Evolutionary conservation across 2,113 vertebrate genomes (phyloP).

Genomic region (Sylvilagus bachmani): DNA sequence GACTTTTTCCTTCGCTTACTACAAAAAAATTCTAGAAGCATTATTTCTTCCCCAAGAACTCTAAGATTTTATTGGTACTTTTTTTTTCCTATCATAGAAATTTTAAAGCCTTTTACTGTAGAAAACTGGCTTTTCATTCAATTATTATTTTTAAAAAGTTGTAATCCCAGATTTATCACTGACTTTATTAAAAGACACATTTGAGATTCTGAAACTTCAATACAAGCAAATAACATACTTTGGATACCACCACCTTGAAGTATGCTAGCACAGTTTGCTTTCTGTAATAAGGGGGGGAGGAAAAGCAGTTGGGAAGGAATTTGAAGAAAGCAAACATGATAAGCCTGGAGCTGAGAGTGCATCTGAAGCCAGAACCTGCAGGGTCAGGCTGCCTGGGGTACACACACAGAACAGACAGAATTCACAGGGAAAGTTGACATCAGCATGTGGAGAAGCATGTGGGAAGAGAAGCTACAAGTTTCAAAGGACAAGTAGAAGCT

Average conservation of each 20-base stretch:
- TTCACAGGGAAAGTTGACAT: not conserved
- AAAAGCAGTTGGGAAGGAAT: not conserved
- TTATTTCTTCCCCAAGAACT: not conserved
- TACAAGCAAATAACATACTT: slow-evolving; percentile 44
- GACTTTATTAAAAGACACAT: slow-evolving; percentile 57
- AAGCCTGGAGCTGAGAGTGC: not conserved
- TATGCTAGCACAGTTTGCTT: not conserved
- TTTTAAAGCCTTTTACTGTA: not conserved
- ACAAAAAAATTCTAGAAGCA: not conserved
- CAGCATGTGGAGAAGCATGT: accelerated
- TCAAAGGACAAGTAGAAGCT: not conserved
- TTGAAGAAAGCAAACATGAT: slow-evolving; percentile 11
- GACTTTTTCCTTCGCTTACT: not conserved
- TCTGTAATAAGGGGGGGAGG: not conserved
- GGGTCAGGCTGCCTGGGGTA: not conserved
- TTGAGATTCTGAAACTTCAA: slow-evolving; percentile 54
- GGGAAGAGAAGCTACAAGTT: accelerated
- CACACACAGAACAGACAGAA: not conserved
- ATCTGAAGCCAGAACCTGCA: not conserved
- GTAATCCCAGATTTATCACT: not conserved
- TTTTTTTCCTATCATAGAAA: not conserved
- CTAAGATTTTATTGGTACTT: not conserved
- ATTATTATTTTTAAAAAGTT: not conserved
- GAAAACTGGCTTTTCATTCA: slow-evolving; percentile 28
- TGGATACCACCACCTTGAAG: not conserved